Base-by-base conservation (phyloP, 2,113 vertebrate species). In the Pteropus alecto region DNA sequence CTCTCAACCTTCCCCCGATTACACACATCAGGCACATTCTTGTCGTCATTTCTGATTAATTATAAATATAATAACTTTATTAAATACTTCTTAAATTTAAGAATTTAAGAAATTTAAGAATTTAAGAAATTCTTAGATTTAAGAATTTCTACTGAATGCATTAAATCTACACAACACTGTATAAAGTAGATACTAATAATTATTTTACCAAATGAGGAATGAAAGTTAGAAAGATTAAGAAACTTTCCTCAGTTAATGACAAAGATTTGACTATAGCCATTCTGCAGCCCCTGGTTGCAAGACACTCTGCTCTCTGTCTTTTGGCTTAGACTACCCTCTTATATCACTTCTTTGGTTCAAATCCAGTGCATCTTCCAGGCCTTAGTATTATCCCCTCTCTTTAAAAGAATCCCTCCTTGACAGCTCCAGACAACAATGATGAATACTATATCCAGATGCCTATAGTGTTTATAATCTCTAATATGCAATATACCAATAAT, bases 301-400 rank as follows among this genome's bases (percentile, higher is more conserved):
- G n/a, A 15, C 0, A 35, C 2, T n/a, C 30, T 71, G 12, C 9
- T 76, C 4, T 30, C 2, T 12, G 10, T 26, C 12, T 1, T 43
- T n/a, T 26, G 6, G 10, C 51, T 73, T 67, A 87, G 5, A 73
- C 22, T 18, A 35, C 33, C 5, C 38, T n/a, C 19, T 58, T 11
- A 30, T 0, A 12, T 15, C 24, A 10, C 78, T 60, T 16, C 18
- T 26, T 83, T n/a, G 33, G 7, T 60, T 86, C 33, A 77, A 77
- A 54, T 2, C 3, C 10, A 38, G 3, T 61, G 22, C 7, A 51
- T 60, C 43, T 0, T 87, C 21, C 26, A 24, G 9, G 0, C 3
- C 38, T 11, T 3, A 6, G 3, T 63, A 33, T 68, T 38, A 11
- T 54, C 0, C 9, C 33, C 35, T 77, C 14, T 58, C 13, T 85